Base-by-base conservation (phyloP, 2,888 invertebrate genomes). In the Metellina segmentata region DNA sequence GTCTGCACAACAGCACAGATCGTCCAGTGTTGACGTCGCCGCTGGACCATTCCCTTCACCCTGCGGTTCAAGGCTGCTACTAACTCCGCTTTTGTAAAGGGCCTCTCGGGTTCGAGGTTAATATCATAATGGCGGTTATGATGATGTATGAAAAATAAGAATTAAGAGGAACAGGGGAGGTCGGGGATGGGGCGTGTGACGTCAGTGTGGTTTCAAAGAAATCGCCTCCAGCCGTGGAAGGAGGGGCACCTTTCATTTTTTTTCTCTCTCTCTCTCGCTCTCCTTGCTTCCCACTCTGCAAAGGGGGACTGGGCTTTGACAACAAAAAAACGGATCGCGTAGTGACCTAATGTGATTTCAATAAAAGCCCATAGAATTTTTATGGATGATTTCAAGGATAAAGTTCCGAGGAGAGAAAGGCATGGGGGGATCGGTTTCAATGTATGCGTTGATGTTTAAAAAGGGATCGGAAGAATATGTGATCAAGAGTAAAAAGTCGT, bases 201-300 rank as follows among this genome's bases (percentile, higher is more conserved):
- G 91, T 91, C 91, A 91, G 82, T 87, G 91, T 88, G 91, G 91
- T 91, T 91, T 91, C 91, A 91, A 91, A 91, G 91, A 91, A 91
- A 78, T 91, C 91, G 91, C 91, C 87, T 79, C 53, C 74, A 74
- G 83, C 71, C 87, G 69, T 34, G n/a, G 13, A 79, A 72, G 51
- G 53, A 77, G 70, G 70, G 83, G 75, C 53, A 34, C 20, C 16
- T 34, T 34, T 34, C 34, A 11, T 34, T 78, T 74, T 61, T 81
- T 89, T 11, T n/a, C n/a, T n/a, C n/a, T n/a, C n/a, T n/a, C n/a
- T n/a, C n/a, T n/a, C n/a, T n/a, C 61, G 34, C 61, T 51, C 51
- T n/a, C 51, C 69, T 61, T 61, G 34, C 48, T 49, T 49, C 51
- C 69, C 78, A 51, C 61, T 70, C 79, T 49, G 49, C 70, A 87